phyloP scores from a whole-genome alignment of 1,140 invertebrate genomes.

The Kradibia gibbosae region DNA sequence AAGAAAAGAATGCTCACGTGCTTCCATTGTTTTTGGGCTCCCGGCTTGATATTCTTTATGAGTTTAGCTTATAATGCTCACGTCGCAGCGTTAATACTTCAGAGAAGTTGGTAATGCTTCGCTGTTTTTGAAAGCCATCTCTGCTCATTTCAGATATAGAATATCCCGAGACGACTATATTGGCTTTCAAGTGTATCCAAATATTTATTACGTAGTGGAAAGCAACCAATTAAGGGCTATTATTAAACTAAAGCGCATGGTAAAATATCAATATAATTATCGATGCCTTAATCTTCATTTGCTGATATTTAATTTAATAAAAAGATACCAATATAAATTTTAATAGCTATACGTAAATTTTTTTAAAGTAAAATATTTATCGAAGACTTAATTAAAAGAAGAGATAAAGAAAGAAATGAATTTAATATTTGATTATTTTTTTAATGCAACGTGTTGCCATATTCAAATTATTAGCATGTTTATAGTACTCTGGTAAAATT shows the following conservation, averaged over 20 bases:
- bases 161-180: background rate
- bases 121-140: background rate
- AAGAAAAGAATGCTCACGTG: background rate
- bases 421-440: no score
- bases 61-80: background rate
- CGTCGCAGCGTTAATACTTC: background rate
- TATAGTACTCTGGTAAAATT: no score
- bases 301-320: background rate
- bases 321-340: background rate
- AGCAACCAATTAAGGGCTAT: background rate
- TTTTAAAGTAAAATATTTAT: no score
- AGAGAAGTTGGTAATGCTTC: background rate
- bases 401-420: no score
- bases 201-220: background rate
- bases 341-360: background rate
- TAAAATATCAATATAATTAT: background rate
- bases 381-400: no score
- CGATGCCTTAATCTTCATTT: background rate
- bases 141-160: background rate
- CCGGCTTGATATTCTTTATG: background rate
- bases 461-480: no score
- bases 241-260: background rate
- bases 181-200: background rate
- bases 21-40: background rate
- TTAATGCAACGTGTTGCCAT: no score